Evolutionary conservation across 2,888 invertebrate genomes (phyloP), one percentile per base, ranked within the genome.

Genomic region (Philereme transversata): DNA sequence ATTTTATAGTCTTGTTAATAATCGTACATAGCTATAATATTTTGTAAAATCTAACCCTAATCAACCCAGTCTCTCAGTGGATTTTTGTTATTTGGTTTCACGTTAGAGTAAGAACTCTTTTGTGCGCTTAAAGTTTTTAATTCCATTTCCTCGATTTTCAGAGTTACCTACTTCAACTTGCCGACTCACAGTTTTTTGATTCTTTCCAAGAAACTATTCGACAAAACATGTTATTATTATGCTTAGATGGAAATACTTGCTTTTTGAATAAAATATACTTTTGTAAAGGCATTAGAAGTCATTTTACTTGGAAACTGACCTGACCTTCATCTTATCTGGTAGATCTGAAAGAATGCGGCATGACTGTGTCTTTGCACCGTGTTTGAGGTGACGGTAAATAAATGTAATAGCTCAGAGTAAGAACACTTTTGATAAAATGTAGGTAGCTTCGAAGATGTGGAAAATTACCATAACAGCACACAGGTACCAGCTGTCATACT

Each of bases 221-320:
- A 8, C 35, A 56, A 53, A 60, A 45, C 51, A 50, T 51, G 62
- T 62, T 62, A 10, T 11, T 47, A 11, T n/a, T 47, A 5, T 54
- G 56, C 60, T 54, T 50, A 62, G 56, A 64, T 60, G 60, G 46
- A 51, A 48, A 56, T 47, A 58, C 52, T 62, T 56, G 40, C 52
- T 49, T 60, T 65, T 56, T 46, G 36, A 48, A 60, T 53, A 57
- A 57, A 62, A 62, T 52, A 52, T 50, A 36, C 41, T 41, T 49
- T 54, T 58, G 62, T 43, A 22, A 45, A 38, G 35, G 10, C 34
- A 36, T 43, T 22, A 45, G 49, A 40, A 49, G 60, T 51, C 43
- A 56, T 56, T 57, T 60, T 60, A 59, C 58, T 58, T 5, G 56
- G 60, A 62, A 64, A 48, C 35, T 47, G 53, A 51, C 56, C 45